Conservation (phyloP, 2,888 invertebrate genomes). For the Odontocolon sp. region DNA sequence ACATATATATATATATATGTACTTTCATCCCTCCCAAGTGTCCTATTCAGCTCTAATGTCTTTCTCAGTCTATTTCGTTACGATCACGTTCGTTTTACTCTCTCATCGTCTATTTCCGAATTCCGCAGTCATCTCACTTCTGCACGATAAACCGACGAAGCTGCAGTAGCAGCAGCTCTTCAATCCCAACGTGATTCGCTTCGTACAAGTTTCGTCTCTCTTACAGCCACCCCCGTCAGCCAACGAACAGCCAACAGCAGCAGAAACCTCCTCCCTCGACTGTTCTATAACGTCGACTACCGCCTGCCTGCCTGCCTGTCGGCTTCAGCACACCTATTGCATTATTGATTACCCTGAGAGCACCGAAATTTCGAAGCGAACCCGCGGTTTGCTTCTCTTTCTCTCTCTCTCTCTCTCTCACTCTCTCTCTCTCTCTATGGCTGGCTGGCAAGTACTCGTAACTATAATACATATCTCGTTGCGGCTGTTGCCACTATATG, state of each 20-base stretch:
- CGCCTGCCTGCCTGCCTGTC: slow-evolving; percentile 1
- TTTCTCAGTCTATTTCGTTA: not conserved
- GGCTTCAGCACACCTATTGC: slow-evolving; percentile 38
- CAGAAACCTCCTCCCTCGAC: not conserved
- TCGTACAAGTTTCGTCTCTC: slow-evolving; percentile 14
- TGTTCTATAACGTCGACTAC: not conserved
- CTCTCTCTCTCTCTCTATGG: no score
- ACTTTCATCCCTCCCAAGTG: slow-evolving; percentile 4
- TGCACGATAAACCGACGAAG: not conserved
- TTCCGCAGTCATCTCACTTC: not conserved
- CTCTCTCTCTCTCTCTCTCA: no score
- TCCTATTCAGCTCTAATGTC: slow-evolving; percentile 20
- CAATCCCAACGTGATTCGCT: slow-evolving; percentile 1
- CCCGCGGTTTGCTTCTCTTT: slow-evolving; percentile 7
- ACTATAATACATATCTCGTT: no score
- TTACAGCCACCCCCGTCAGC: slow-evolving; percentile 10
- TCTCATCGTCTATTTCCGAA: not conserved
- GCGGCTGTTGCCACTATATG: slow-evolving; percentile 1
- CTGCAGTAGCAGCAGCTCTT: not conserved
- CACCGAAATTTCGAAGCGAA: slow-evolving; percentile 38
- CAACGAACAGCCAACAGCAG: not conserved
- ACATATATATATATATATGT: no score
- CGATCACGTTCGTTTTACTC: not conserved
- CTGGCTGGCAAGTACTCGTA: no score
- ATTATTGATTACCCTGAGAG: slow-evolving; percentile 50